Evolutionary conservation across 1,140 invertebrate genomes (phyloP), one percentile per base, ranked within the genome.

Genomic region (Pseudomyrmex concolor): DNA sequence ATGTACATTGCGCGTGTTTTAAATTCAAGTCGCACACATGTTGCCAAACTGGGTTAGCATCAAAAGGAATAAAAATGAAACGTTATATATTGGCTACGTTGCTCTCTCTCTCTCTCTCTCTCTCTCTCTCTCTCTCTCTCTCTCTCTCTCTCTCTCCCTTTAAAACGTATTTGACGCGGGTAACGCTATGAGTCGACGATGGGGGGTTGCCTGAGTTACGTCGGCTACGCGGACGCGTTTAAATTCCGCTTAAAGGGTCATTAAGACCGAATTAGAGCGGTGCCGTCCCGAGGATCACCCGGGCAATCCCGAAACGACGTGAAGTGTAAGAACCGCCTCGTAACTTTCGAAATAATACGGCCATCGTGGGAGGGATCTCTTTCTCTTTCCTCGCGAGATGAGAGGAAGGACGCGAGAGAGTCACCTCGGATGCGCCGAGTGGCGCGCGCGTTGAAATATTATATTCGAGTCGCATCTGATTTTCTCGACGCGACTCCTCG

Each of bases 201-300:
- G 25, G 59, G 43, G 66, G 45, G 62, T 55, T 43, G 82, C 34
- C 74, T 83, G 45, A 84, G 70, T 84, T 87, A 83, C 77, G 86
- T 62, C 22, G 77, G 72, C 62, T 85, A 83, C 57, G 83, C 63
- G 82, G 19, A 48, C 55, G 74, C 84, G 83, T 90, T 91, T 89
- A 90, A 92, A 92, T 91, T 91, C 78, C 89, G 90, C 89, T 92
- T 91, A 90, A 87, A 80, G 80, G 83, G 66, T 91, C 91, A 90
- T 92, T 92, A 92, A 92, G 77, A 76, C 74, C 63, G 83, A 92
- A 90, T 92, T 91, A 91, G 66, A 50, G 73, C 76, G 45, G 17
- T 59, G 45, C 48, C 74, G 34, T 57, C 17, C 51, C 67, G 55
- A 22, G 34, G 48, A 73, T 84, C 73, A 51, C 22, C 15, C 34